phyloP scores from a whole-genome alignment of 2,113 vertebrate genomes.

The Nettapus auritus region DNA sequence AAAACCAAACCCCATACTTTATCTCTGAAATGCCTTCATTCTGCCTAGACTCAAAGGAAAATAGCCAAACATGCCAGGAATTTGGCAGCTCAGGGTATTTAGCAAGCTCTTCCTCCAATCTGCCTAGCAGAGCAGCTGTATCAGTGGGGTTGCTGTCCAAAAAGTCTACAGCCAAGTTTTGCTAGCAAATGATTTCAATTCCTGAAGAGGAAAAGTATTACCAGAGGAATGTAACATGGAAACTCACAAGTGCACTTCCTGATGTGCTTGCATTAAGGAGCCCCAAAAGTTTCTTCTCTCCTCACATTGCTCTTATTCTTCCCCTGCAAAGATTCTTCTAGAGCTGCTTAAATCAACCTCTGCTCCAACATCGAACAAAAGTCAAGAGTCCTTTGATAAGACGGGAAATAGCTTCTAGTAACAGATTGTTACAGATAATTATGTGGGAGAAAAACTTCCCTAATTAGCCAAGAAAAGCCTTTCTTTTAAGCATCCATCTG shows the following conservation, averaged over 20 bases:
- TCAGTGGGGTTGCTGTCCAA: not conserved
- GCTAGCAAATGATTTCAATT: not conserved
- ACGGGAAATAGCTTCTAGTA: not conserved
- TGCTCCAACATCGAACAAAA: not conserved
- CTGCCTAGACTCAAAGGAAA: not conserved
- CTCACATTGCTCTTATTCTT: not conserved
- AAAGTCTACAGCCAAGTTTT: not conserved
- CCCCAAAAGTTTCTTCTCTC: not conserved
- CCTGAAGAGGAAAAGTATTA: not conserved
- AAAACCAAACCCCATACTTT: not conserved
- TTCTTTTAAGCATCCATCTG: not conserved
- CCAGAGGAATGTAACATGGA: not conserved
- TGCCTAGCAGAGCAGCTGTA: not conserved
- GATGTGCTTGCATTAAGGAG: not conserved
- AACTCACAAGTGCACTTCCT: not conserved
- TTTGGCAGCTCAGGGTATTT: not conserved
- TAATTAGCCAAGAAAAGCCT: not conserved
- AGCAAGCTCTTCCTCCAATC: not conserved
- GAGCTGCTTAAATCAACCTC: not conserved
- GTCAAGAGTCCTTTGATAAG: not conserved
- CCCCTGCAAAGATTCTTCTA: not conserved
- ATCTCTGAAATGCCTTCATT: not conserved
- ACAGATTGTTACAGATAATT: not conserved
- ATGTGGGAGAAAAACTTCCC: not conserved
- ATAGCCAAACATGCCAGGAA: not conserved